Base-by-base conservation (phyloP, 1,140 invertebrate species). In the Aphelenchoides fujianensis region DNA sequence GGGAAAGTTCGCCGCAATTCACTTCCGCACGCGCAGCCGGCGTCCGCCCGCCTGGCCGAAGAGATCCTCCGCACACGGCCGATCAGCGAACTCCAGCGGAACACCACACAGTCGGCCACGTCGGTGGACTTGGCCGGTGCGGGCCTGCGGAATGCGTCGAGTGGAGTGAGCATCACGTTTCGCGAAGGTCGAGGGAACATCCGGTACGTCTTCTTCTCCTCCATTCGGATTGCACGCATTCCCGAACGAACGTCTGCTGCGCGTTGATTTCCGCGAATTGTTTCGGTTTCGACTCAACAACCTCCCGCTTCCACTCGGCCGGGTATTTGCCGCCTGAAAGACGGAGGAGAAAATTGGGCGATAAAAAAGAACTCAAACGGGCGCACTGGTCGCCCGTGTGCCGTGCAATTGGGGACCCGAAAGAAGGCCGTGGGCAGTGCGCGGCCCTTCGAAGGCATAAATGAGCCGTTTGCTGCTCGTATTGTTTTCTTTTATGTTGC, bases 1-100 rank as follows among this genome's bases (percentile, higher is more conserved):
- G 57, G 23, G 12, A 69, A 69, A 69, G 61, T 69, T 68, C 67
- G 67, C 16, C 67, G 67, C 0, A 69, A 69, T 9, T 69, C 67
- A n/a, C 1, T 69, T 28, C 67, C 67, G 9, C 71, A 69, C 68
- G 63, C 63, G 28, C 31, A 66, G 12, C 63, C 63, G 12, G 31
- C 36, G 23, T 66, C 63, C 0, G 63, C 12, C 2, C 63, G 63
- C 2, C 53, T 66, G 32, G 63, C 32, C 1, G 63, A 66, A 34
- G 63, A 66, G 32, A 16, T 69, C 16, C 62, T 66, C 23, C 3
- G 62, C 5, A 59, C 62, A 7, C 57, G 67, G 2, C 67, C 67
- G 27, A 69, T 69, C 34, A 31, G 23, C 64, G 67, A 69, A 35
- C 9, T 68, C 27, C 61, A 68, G 23, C 57, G 30, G n/a, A n/a